These are phyloP conservation scores for Smutsia gigantea DNA, from an alignment of 2,797 vertebrate genomes.

Conservation along the genomic window DNA sequence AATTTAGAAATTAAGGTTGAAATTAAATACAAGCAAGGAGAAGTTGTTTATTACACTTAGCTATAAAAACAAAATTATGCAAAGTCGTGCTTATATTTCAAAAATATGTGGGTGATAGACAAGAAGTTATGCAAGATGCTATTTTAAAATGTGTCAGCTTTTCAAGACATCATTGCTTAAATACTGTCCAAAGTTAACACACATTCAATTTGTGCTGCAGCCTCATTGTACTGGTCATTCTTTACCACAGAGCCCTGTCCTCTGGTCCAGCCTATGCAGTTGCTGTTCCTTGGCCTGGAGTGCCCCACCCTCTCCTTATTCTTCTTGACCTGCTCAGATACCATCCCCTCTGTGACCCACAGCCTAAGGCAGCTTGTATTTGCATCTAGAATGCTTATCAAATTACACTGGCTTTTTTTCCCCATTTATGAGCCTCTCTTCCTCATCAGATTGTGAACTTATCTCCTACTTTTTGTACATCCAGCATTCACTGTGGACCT, in stretches of 20 bases:
- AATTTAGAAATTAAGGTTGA: not conserved
- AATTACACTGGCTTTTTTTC: not conserved
- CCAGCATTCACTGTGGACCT: not conserved
- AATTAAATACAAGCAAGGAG: slow-evolving; percentile 21
- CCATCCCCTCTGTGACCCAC: not conserved
- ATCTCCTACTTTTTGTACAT: not conserved
- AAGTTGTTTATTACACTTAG: slow-evolving; percentile 1
- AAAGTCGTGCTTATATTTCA: not conserved
- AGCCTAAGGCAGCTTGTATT: not conserved
- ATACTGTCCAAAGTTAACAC: not conserved
- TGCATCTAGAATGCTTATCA: not conserved
- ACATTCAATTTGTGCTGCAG: not conserved
- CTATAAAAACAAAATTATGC: slow-evolving; percentile 7
- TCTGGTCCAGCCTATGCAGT: not conserved
- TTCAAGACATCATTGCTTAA: not conserved
- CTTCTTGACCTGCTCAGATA: not conserved
- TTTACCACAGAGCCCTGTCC: not conserved
- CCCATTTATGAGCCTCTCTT: not conserved
- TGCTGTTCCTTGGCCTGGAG: not conserved
- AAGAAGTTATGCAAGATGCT: not conserved
- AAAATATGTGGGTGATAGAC: not conserved
- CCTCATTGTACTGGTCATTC: not conserved
- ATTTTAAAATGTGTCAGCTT: slow-evolving; percentile 30
- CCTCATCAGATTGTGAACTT: not conserved
- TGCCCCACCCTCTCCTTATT: not conserved